These are phyloP conservation scores for Pampusana beccarii DNA, from an alignment of 2,113 vertebrate species.

Conservation along the genomic window DNA sequence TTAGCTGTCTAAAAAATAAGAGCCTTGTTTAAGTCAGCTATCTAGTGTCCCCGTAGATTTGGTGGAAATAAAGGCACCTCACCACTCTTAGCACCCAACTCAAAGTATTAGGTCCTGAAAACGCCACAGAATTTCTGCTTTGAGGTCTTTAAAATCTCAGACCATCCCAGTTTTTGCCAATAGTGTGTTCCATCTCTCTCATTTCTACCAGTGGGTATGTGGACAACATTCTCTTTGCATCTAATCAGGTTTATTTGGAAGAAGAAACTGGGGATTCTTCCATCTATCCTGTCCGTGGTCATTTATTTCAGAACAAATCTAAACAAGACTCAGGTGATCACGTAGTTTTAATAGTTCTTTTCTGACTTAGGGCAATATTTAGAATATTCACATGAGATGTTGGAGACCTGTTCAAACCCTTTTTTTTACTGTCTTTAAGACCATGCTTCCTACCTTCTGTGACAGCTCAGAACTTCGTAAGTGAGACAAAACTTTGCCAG, in stretches of 20 bases:
- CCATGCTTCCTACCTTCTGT: background rate
- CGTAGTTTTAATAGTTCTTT: background rate
- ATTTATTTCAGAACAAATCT: background rate
- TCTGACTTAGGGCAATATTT: background rate
- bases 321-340: background rate
- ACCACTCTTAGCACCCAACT: background rate
- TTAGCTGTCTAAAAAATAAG: constrained; percentile 10
- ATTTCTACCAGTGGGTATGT: background rate
- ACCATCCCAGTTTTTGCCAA: background rate
- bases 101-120: background rate
- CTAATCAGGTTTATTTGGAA: background rate
- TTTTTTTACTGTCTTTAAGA: background rate
- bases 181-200: background rate
- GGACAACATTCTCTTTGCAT: background rate
- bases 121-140: background rate
- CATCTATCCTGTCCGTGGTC: background rate
- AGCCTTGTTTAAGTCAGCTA: background rate
- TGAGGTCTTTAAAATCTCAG: background rate
- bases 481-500: background rate
- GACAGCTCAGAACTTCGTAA: background rate
- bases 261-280: background rate
- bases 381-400: background rate
- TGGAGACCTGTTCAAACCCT: background rate
- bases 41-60: background rate
- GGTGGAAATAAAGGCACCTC: background rate